Evolutionary conservation across 1,140 invertebrate genomes (phyloP), one percentile per base, ranked within the genome.

Genomic region (Zeugodacus cucurbitae): DNA sequence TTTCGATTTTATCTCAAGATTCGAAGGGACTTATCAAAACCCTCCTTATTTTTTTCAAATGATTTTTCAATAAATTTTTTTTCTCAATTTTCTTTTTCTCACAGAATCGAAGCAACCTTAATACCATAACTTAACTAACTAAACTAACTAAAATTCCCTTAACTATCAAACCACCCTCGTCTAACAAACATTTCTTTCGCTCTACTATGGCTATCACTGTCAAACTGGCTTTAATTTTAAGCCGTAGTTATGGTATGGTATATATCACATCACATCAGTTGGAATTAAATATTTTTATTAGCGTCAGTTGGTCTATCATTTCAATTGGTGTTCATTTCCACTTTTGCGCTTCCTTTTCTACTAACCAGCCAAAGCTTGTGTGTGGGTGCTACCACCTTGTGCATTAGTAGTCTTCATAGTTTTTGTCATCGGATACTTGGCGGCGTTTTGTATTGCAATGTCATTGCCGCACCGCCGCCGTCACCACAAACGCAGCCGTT

Each of bases 271-370:
- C 74, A 82, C 74, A 82, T 62, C n/a, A 48, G n/a, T 48, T 82
- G 74, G 41, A 82, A 48, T 82, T 82, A 82, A 37, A 82, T 82
- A 82, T 82, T 82, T 82, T 82, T 82, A 82, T 82, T 82, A 48
- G 41, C 74, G 74, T 82, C 41, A 82, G 22, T 48, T 82, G 74
- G 74, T 82, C 74, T 82, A 26, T 82, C 20, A 82, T 29, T 82
- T 22, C 74, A 74, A 74, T 41, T 74, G 67, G 32, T 74, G 34
- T 32, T 11, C 37, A 29, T 29, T 67, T 67, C 29, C 0, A n/a
- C n/a, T 20, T 74, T 37, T 74, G n/a, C 3, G 4, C 67, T 37
- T 37, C 67, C 67, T 74, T 74, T 74, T 8, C 67, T n/a, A 2
- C 34, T 37, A 41, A 74, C 20, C 67, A 7, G 5, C 34, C 67